Base-by-base conservation (phyloP, 2,113 vertebrate genomes). In the Centropus unirufus region DNA sequence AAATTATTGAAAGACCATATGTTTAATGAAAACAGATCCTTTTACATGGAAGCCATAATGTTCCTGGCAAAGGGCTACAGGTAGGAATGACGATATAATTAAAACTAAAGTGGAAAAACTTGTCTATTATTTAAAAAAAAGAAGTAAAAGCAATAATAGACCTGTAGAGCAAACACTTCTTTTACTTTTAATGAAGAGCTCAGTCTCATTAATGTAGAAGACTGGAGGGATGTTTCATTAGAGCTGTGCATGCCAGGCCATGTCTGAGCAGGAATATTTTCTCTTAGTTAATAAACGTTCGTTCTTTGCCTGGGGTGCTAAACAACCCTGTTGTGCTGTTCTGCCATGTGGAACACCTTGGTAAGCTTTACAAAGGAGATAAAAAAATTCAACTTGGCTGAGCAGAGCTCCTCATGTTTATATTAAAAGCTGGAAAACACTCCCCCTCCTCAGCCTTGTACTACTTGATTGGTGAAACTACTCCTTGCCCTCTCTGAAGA, bases 251-350 rank as follows among this genome's bases (percentile, higher is more conserved):
- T 94, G 95, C 67, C 78, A 90, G 87, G 75, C 92, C 96, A 79
- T 76, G 91, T 86, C 89, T 93, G 69, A 72, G 92, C 91, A 87
- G 93, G 80, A 76, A 88, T 94, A 76, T 84, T 80, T 84, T 93
- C 80, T 96, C 87, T 70, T 10, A 23, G 83, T 93, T 94, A 90
- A 96, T 90, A 80, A 95, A 90, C 83, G 69, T 93, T 92, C 87
- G 82, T 87, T 92, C 77, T 94, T 97, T 89, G 94, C 91, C 94
- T 1, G 66, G 15, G 93, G 95, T 92, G 76, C 85, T 90, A 80
- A 89, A 94, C 87, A 90, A 70, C 93, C 83, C 85, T 86, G 96
- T 82, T 95, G 78, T 86, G 95, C 81, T 95, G 63, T 87, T 77
- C 91, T 1, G 0, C 66, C 42, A 14, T 93, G 92, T 87, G 80